Percentiles rank a stretch among this genome's conserved stretches.
Evolutionary conservation across 2,797 vertebrate genomes (phyloP).

Genomic region (Propithecus deckenii): DNA sequence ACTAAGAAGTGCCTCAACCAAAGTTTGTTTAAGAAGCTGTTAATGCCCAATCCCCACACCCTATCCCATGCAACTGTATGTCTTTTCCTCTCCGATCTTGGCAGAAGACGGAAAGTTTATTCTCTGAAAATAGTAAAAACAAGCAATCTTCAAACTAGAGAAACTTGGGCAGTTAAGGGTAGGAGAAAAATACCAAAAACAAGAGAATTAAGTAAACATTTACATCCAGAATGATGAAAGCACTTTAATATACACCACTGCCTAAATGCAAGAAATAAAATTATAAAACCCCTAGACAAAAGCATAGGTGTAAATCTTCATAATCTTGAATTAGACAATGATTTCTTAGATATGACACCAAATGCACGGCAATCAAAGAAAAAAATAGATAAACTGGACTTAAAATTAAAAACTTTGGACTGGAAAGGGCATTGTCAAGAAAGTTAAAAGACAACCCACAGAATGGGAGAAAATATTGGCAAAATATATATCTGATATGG

Average conservation of each 20-base stretch:
- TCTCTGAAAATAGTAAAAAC: background rate
- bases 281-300: background rate
- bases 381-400: background rate
- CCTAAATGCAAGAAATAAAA: background rate
- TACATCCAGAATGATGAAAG: background rate
- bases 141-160: background rate
- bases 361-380: background rate
- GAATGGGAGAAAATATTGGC: background rate
- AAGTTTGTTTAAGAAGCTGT: background rate
- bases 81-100: background rate
- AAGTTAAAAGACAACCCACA: background rate
- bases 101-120: background rate
- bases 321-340: background rate
- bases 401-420: background rate
- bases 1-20: background rate
- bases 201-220: background rate
- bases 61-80: background rate
- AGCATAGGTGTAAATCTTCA: background rate
- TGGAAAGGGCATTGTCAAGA: background rate
- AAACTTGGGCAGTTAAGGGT: background rate
- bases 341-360: background rate
- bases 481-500: background rate
- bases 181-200: background rate
- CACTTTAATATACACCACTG: background rate
- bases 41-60: background rate